Evolutionary conservation across 1,140 invertebrate genomes (phyloP).

Genomic region (Pogonus chalceus): DNA sequence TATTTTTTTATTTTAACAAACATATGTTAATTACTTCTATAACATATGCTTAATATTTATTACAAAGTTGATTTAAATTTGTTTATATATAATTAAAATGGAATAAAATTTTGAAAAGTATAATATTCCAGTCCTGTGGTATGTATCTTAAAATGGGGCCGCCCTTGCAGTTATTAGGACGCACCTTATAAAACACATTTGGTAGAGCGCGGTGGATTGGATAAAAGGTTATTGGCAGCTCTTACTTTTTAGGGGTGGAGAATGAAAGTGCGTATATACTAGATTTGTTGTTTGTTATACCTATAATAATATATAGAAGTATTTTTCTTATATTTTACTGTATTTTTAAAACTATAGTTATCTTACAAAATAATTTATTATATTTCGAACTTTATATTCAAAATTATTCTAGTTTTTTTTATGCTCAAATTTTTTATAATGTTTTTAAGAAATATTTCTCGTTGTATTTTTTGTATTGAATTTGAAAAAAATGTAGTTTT

Average conservation of each 20-base stretch:
- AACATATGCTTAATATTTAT: neutral
- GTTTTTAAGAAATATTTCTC: too few species aligned
- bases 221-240: conserved; percentile 17
- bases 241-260: conserved; percentile 10
- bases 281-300: neutral
- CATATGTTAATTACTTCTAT: neutral
- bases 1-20: neutral
- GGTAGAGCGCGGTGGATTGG: neutral
- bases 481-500: too few species aligned
- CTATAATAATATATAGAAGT: neutral
- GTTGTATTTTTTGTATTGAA: too few species aligned
- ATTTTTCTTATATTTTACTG: neutral
- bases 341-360: neutral
- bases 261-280: conserved; percentile 9
- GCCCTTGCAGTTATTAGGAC: neutral
- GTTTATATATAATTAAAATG: neutral
- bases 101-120: too few species aligned
- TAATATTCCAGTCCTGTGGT: neutral
- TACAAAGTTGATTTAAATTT: neutral
- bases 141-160: neutral
- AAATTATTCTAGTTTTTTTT: neutral
- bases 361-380: neutral
- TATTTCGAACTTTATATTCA: neutral
- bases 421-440: neutral
- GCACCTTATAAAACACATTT: too few species aligned